These are phyloP conservation scores for Gila orcuttii DNA, from an alignment of 2,113 vertebrate species.

Conservation along the genomic window DNA sequence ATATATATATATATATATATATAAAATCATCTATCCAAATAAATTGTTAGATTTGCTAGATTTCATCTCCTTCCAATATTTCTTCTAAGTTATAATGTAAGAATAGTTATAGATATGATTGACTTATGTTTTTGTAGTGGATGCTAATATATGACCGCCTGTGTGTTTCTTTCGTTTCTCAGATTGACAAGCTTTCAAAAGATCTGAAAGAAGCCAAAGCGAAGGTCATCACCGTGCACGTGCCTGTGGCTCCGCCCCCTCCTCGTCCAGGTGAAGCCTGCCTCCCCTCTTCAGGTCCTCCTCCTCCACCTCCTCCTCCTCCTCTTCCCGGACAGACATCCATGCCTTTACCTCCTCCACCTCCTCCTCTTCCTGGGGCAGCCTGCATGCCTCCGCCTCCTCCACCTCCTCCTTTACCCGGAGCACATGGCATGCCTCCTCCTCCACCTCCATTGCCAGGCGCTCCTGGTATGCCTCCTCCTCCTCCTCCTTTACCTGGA, in stretches of 20 bases:
- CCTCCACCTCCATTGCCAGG: constrained; percentile 51
- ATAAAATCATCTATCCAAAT: too few species aligned
- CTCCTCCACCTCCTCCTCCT: constrained; percentile 54
- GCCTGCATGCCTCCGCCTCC: constrained; percentile 43
- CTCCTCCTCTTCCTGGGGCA: constrained; percentile 1
- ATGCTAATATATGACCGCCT: neutral
- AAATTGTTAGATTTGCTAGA: too few species aligned
- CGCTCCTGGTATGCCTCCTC: constrained; percentile 46
- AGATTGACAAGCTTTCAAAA: constrained; percentile 81
- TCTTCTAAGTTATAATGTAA: neutral
- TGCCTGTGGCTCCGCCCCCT: constrained; percentile 59
- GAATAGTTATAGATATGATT: neutral
- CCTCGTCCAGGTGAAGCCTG: neutral
- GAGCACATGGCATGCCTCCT: neutral
- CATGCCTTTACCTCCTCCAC: constrained; percentile 11
- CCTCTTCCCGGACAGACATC: constrained; percentile 10
- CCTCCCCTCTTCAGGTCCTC: constrained; percentile 44
- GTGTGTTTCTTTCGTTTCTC: constrained; percentile 36
- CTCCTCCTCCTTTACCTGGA: constrained; percentile 63
- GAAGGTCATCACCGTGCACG: constrained; percentile 73
- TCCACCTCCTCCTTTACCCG: constrained; percentile 49
- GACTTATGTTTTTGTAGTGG: neutral
- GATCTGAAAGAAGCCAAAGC: constrained; percentile 82
- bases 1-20: too few species aligned
- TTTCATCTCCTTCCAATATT: too few species aligned